Evolutionary conservation across 2,797 vertebrate species (phyloP).

Genomic region (Spinus olivaceus): DNA sequence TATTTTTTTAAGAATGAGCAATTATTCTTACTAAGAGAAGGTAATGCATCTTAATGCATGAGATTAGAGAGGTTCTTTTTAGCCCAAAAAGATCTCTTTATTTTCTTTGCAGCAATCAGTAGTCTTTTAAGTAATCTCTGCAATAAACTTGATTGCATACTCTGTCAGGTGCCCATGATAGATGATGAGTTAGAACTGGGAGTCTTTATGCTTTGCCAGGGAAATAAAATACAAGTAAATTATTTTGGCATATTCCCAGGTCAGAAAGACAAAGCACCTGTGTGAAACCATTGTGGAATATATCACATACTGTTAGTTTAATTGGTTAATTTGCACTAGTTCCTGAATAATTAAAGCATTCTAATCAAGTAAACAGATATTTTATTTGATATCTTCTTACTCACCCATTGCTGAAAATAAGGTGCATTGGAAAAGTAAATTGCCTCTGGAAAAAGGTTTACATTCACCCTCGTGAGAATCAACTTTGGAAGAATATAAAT

Average conservation of each 20-base stretch:
- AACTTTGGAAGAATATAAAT: background rate
- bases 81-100: background rate
- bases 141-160: background rate
- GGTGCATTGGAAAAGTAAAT: background rate
- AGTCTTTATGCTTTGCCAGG: background rate
- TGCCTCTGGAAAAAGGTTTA: background rate
- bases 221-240: background rate
- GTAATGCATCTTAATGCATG: background rate
- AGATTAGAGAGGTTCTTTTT: background rate
- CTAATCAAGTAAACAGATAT: background rate
- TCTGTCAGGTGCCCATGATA: background rate
- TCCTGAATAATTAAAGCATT: background rate
- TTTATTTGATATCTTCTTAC: background rate
- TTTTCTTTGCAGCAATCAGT: slow-evolving; percentile 39
- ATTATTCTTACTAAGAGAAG: background rate
- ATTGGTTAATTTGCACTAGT: background rate
- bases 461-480: background rate
- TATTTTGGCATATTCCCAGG: background rate
- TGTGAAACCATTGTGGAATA: background rate
- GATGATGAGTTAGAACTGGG: background rate
- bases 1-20: background rate
- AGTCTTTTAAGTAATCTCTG: background rate
- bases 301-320: background rate
- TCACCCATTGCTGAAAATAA: background rate
- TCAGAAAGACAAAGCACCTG: background rate